A percentile compares a stretch with the other conserved stretches of the same genome.
phyloP scores from a whole-genome alignment of 2,797 vertebrate species.

The Staurois parvus region DNA sequence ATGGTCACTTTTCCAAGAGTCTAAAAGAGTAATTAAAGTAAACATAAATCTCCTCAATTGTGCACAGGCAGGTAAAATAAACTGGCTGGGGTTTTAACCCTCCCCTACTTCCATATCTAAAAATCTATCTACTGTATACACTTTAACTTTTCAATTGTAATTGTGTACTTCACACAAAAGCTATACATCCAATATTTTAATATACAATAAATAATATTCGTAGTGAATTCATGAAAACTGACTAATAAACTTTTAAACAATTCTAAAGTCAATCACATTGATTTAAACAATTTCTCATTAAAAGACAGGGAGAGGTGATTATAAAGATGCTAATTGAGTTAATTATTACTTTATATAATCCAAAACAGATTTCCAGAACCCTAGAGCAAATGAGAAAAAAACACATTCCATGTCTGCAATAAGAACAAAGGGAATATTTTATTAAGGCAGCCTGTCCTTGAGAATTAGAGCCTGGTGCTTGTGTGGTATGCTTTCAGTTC shows the following conservation, averaged over 20 bases:
- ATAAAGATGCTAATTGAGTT: constrained; percentile 53
- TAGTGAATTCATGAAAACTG: background rate
- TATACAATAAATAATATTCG: too few species aligned
- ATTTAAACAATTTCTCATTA: background rate
- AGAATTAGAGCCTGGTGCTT: constrained; percentile 45
- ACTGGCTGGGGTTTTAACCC: too few species aligned
- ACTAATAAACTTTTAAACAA: background rate
- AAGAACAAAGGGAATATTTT: constrained; percentile 57
- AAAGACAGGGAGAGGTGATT: constrained; percentile 25
- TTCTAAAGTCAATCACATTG: background rate
- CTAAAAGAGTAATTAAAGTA: too few species aligned
- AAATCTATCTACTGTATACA: too few species aligned
- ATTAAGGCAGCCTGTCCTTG: constrained; percentile 57
- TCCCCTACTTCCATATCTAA: too few species aligned
- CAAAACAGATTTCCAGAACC: constrained; percentile 42
- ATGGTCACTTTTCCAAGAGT: too few species aligned
- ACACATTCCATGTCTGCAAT: constrained; percentile 40
- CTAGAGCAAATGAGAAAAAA: constrained; percentile 52
- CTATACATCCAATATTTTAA: too few species aligned
- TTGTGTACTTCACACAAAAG: too few species aligned
- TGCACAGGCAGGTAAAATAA: too few species aligned
- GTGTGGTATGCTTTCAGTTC: constrained; percentile 27
- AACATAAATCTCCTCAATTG: too few species aligned
- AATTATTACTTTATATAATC: constrained; percentile 50
- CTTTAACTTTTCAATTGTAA: too few species aligned